These are phyloP conservation scores for Lemur catta DNA, from an alignment of 2,797 vertebrate species.

Conservation along the genomic window DNA sequence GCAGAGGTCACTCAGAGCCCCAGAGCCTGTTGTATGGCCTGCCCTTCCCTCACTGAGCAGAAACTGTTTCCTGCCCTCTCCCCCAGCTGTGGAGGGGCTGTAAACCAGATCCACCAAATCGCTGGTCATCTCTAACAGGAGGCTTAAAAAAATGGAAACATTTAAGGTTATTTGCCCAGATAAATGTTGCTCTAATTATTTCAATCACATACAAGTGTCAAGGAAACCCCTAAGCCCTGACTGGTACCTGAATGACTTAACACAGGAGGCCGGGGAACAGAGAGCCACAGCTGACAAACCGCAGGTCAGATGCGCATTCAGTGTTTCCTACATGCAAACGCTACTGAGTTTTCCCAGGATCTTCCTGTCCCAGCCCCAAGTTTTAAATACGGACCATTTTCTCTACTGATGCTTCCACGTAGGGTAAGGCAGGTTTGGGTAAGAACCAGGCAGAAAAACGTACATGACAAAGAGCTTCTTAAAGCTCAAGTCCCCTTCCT, in stretches of 20 bases:
- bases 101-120: conserved; percentile 37
- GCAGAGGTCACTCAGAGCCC: background rate
- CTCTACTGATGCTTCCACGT: background rate
- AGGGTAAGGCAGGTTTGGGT: background rate
- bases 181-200: background rate
- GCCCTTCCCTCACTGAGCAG: background rate
- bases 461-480: background rate
- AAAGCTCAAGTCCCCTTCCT: too few species aligned
- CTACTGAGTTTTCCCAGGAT: background rate
- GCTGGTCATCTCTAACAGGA: background rate
- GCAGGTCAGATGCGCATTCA: accelerated
- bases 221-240: background rate
- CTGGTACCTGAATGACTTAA: background rate
- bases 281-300: background rate
- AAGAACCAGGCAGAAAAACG: background rate
- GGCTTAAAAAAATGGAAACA: conserved; percentile 50
- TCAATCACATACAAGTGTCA: background rate
- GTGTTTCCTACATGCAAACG: background rate
- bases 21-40: background rate
- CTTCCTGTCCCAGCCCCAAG: background rate
- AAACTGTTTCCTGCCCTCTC: background rate
- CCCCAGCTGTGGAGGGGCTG: conserved; percentile 32
- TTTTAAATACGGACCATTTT: background rate
- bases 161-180: background rate
- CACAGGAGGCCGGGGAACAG: background rate